phyloP scores from a whole-genome alignment of 2,113 vertebrate species.

The Guaruba guarouba region DNA sequence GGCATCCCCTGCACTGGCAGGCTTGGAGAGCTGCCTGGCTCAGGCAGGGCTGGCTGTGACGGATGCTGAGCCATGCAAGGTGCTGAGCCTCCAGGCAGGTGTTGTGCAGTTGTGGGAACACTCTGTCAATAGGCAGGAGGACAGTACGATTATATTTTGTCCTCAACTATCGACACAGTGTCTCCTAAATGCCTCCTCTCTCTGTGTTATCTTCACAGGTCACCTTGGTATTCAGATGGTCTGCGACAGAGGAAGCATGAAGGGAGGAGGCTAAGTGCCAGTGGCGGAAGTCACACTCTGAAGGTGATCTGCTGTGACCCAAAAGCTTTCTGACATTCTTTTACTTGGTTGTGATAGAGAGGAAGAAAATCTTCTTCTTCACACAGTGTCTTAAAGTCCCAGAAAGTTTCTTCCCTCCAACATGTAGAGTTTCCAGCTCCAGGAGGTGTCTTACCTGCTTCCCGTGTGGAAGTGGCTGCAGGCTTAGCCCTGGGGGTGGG shows the following conservation, averaged over 20 bases:
- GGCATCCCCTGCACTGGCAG: background rate
- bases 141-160: slow-evolving; percentile 41
- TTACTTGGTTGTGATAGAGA: slow-evolving; percentile 36
- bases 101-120: slow-evolving; percentile 44
- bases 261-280: slow-evolving; percentile 70
- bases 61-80: background rate
- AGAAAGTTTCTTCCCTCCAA: background rate
- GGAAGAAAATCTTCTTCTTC: slow-evolving; percentile 48
- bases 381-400: background rate
- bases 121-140: slow-evolving; percentile 69
- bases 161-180: slow-evolving; percentile 71
- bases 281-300: slow-evolving; percentile 56
- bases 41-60: background rate
- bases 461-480: background rate
- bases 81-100: background rate
- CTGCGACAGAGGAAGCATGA: slow-evolving; percentile 64
- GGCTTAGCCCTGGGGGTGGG: background rate
- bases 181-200: slow-evolving; percentile 70
- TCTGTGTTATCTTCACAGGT: slow-evolving; percentile 73
- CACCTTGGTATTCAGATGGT: slow-evolving; percentile 65
- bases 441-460: slow-evolving; percentile 26
- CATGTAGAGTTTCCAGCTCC: background rate
- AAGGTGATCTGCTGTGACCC: slow-evolving; percentile 68
- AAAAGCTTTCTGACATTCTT: slow-evolving; percentile 54
- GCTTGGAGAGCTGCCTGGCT: background rate